Percentiles rank a stretch among this genome's conserved stretches.
Conservation (phyloP, 2,888 invertebrate species). For the Polydesmus complanatus region DNA sequence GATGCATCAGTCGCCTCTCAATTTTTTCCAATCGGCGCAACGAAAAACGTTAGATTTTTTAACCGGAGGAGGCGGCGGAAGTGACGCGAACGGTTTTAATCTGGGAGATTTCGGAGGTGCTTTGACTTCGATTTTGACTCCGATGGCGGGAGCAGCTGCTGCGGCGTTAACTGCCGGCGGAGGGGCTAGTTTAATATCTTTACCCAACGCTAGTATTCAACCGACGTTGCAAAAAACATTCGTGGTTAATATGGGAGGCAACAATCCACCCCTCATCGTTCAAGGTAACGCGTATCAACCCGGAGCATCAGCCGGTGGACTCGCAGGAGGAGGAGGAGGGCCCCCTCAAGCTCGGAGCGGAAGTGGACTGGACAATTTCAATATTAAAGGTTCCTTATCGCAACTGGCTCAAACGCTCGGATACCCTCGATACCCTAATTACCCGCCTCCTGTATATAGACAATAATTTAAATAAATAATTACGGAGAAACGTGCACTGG, state of each 20-base stretch:
- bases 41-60: slow-evolving; percentile 6
- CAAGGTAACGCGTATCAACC: slow-evolving; percentile 14
- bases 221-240: slow-evolving; percentile 15
- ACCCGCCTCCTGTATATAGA: too few species aligned
- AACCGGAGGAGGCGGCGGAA: slow-evolving; percentile 3
- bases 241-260: slow-evolving; percentile 11
- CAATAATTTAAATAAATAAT: too few species aligned
- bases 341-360: too few species aligned
- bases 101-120: not conserved
- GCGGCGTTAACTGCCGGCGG: slow-evolving; percentile 8
- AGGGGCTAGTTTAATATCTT: not conserved
- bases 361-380: too few species aligned
- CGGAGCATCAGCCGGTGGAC: slow-evolving; percentile 13
- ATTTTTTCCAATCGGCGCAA: slow-evolving; percentile 4
- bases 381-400: too few species aligned
- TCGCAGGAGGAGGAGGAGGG: too few species aligned
- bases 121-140: not conserved
- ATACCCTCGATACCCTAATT: too few species aligned
- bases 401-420: too few species aligned
- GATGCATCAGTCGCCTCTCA: not conserved
- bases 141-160: slow-evolving; percentile 13
- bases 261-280: slow-evolving; percentile 14
- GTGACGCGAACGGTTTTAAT: too few species aligned
- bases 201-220: slow-evolving; percentile 14
- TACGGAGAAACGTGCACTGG: too few species aligned